Base-by-base conservation (phyloP, 2,888 invertebrate genomes). In the Callyntrura guangdongensis region DNA sequence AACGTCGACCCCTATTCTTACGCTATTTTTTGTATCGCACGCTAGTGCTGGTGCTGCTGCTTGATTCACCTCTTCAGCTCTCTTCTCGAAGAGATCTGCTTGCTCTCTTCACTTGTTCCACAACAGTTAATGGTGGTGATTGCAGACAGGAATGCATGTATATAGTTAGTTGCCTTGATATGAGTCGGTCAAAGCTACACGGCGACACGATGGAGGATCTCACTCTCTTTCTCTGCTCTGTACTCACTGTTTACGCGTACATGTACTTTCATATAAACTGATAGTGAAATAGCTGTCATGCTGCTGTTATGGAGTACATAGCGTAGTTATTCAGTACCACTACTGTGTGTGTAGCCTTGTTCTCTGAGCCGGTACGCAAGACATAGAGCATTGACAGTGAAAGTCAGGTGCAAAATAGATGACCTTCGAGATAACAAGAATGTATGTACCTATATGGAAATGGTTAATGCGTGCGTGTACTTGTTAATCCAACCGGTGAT, bases 111-210 rank as follows among this genome's bases (percentile, higher is more conserved):
- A 82, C 45, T 61, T 20, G 82, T 64, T 64, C 64, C 25, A 64
- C 64, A 64, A 64, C 64, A 64, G 64, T 64, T 64, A 64, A 64
- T 27, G 64, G 25, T 64, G 9, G 64, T 45, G 69, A 69, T 45
- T 17, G 22, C 45, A 36, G 69, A 69, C 12, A 20, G 45, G 69
- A 45, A 69, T 45, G 69, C 1, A 45, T 69, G 45, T 69, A 36
- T 69, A 14, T 53, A 53, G 36, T 5, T 64, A 17, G 82, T 47
- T 64, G 61, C 82, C 61, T 82, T 64, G 47, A 36, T 25, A 49
- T 17, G 77, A 81, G 79, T 59, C 79, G 79, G 79, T 81, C 79
- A 53, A 81, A 81, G 79, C 53, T 49, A 14, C 25, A 14, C 64
- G 69, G 36, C 69, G 69, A 69, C 69, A 69, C 45, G 45, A 69